Evolutionary conservation across 1,140 invertebrate species (phyloP).

Genomic region (Philopotamus ludificatus): DNA sequence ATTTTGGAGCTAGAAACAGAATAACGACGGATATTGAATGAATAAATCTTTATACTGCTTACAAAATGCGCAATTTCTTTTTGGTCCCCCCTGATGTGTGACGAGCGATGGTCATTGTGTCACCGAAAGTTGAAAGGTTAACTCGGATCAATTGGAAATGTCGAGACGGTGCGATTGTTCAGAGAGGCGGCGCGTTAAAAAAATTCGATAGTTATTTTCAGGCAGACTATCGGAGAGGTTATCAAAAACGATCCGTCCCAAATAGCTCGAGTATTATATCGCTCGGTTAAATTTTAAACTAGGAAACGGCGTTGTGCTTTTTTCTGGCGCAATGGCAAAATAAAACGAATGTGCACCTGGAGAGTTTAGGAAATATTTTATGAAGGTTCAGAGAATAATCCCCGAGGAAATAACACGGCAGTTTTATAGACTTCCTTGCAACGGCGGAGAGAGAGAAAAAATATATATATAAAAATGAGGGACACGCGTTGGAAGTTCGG

Average conservation of each 20-base stretch:
- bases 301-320: not conserved
- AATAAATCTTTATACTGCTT: too few species aligned
- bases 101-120: not conserved
- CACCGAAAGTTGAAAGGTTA: not conserved
- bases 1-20: not conserved
- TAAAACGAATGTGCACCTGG: not conserved
- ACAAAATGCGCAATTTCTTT: not conserved
- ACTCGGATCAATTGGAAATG: conserved; percentile 7
- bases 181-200: too few species aligned
- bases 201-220: not conserved
- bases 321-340: not conserved
- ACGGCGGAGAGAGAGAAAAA: not conserved
- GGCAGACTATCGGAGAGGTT: not conserved
- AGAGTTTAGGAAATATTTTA: too few species aligned
- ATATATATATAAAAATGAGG: not conserved
- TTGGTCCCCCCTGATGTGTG: too few species aligned
- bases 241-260: not conserved
- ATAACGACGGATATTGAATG: too few species aligned
- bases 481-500: not conserved
- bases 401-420: not conserved
- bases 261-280: not conserved
- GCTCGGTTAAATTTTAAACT: too few species aligned
- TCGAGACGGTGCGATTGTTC: not conserved
- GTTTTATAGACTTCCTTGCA: not conserved
- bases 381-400: too few species aligned